Evolutionary conservation across 2,797 vertebrate species (phyloP).

Genomic region (Gadopsis bispinosus): DNA sequence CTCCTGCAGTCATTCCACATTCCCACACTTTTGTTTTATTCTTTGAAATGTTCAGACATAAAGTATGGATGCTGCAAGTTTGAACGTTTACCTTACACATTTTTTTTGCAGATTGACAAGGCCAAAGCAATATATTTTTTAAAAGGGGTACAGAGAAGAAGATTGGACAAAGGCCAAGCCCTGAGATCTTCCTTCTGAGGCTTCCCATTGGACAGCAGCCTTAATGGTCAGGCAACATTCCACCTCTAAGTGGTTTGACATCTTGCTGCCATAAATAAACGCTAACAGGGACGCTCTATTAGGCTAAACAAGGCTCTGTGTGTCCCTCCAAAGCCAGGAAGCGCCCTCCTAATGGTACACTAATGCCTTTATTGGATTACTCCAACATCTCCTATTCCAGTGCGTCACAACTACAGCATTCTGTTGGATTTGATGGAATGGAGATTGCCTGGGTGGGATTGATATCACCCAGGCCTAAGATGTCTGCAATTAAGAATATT

Average conservation of each 20-base stretch:
- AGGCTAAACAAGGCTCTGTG: slow-evolving; percentile 79
- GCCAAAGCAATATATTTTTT: slow-evolving; percentile 23
- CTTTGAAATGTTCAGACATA: not conserved
- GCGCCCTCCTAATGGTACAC: slow-evolving; percentile 81
- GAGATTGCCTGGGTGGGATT: slow-evolving; percentile 61
- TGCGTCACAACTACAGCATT: slow-evolving; percentile 73
- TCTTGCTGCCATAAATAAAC: slow-evolving; percentile 85
- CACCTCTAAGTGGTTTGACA: slow-evolving; percentile 83
- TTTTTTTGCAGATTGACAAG: slow-evolving; percentile 25
- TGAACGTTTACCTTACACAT: not conserved
- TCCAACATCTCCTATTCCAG: slow-evolving; percentile 81
- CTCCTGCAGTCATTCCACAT: not conserved
- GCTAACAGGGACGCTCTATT: slow-evolving; percentile 78
- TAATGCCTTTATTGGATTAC: slow-evolving; percentile 87
- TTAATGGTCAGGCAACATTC: slow-evolving; percentile 80
- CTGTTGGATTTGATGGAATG: slow-evolving; percentile 77
- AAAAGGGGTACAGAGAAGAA: slow-evolving; percentile 18
- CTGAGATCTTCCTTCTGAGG: slow-evolving; percentile 50
- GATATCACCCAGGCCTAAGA: slow-evolving; percentile 62
- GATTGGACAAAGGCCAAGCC: slow-evolving; percentile 58
- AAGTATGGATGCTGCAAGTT: not conserved
- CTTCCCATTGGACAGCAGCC: slow-evolving; percentile 63
- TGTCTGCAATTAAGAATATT: slow-evolving; percentile 67
- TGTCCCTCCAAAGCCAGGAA: slow-evolving; percentile 82
- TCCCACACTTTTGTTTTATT: not conserved